Base-by-base conservation (phyloP, 2,113 vertebrate species). In the Tragelaphus buxtoni region DNA sequence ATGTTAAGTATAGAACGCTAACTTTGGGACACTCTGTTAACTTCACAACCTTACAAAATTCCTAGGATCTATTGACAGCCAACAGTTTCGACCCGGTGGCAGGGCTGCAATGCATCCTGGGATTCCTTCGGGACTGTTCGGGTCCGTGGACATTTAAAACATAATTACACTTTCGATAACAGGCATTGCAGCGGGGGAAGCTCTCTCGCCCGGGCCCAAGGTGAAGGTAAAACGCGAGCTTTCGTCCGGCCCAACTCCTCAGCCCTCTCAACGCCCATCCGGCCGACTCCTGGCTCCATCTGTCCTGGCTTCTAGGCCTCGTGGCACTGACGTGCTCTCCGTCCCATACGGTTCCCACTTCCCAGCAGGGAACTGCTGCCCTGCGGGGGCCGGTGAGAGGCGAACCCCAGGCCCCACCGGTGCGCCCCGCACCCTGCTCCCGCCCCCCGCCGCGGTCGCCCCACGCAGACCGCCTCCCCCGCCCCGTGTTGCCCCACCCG, bases 71-170 rank as follows among this genome's bases (percentile, higher is more conserved):
- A 94, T n/a, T 22, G 61, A 90, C 32, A 77, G 96, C 81, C 95
- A 63, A 65, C 85, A 94, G 92, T 86, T 92, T 76, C 94, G 47
- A 81, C 80, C 81, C 60, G n/a, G 87, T 74, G 85, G 20, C 90
- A 65, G 39, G 85, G 14, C 92, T 96, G 98, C 97, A 97, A 90
- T 96, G 97, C 97, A 98, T 95, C 91, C 24, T 96, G 97, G 98
- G 97, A 98, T 60, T 96, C 81, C 85, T 92, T 80, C 39, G 56
- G 95, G 92, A 81, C 88, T 58, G 80, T 88, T 92, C 86, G 14
- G 95, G n/a, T 93, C 53, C 85, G 56, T 9, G 26, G 97, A 95
- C 20, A 58, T 30, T 88, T 53, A 84, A 94, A 84, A 82, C 60
- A 39, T 81, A 95, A 92, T 92, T 96, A 93, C 77, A 85, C 77